phyloP scores from a whole-genome alignment of 2,888 invertebrate genomes.

The Laspeyria flexula region DNA sequence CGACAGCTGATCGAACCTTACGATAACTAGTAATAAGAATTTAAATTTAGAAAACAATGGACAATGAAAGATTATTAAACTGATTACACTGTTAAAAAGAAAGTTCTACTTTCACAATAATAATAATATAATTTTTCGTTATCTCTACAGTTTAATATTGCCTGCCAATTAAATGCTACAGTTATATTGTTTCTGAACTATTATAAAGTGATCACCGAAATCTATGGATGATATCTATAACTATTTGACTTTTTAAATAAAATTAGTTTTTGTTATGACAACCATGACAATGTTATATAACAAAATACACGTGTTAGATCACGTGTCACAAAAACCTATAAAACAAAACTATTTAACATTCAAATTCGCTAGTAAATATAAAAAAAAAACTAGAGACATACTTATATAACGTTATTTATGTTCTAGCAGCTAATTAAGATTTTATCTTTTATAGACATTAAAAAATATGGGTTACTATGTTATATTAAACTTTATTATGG shows the following conservation, averaged over 20 bases:
- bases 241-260: too few species aligned
- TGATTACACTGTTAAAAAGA: neutral
- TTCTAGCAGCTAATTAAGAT: neutral
- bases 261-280: neutral
- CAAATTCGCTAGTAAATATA: neutral
- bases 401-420: neutral
- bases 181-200: too few species aligned
- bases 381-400: neutral
- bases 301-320: slow-evolving; percentile 16
- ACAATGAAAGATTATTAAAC: neutral
- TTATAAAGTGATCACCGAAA: too few species aligned
- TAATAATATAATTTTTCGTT: too few species aligned
- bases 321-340: slow-evolving; percentile 13
- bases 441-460: too few species aligned
- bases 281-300: slow-evolving; percentile 31
- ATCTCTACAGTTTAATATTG: too few species aligned
- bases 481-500: too few species aligned
- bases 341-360: slow-evolving; percentile 4
- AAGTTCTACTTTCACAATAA: neutral
- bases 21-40: too few species aligned
- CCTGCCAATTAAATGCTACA: too few species aligned
- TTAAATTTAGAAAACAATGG: neutral
- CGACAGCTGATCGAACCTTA: too few species aligned
- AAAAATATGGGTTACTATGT: too few species aligned
- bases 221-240: too few species aligned